phyloP scores from a whole-genome alignment of 2,797 vertebrate genomes.

The Knipowitschia caucasica region DNA sequence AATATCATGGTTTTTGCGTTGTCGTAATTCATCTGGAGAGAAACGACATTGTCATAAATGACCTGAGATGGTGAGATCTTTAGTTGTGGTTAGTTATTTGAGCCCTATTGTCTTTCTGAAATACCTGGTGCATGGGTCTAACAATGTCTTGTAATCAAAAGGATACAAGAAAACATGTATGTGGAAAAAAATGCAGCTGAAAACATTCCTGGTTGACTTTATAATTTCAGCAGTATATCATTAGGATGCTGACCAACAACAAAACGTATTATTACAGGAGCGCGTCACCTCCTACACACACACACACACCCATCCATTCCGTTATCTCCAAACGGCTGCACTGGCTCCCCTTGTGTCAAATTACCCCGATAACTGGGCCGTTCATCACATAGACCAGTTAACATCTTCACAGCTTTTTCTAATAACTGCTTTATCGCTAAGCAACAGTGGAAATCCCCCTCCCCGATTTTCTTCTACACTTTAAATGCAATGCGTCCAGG shows the following conservation, averaged over 20 bases:
- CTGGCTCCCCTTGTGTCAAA: constrained; percentile 37
- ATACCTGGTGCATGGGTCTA: too few relatives aligned
- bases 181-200: background rate
- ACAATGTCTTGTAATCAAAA: too few relatives aligned
- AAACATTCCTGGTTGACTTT: background rate
- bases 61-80: too few relatives aligned
- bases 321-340: constrained; percentile 16
- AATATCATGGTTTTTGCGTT: too few relatives aligned
- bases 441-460: constrained; percentile 46
- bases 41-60: too few relatives aligned
- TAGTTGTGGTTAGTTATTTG: too few relatives aligned
- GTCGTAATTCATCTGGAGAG: too few relatives aligned
- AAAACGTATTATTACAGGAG: constrained; percentile 23
- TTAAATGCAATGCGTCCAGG: constrained; percentile 38
- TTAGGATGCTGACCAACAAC: constrained; percentile 8
- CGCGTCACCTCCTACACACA: constrained; percentile 4
- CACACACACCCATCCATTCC: constrained; percentile 19
- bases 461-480: constrained; percentile 17
- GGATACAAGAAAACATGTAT: too few relatives aligned
- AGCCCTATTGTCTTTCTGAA: too few relatives aligned
- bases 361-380: constrained; percentile 57
- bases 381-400: constrained; percentile 55
- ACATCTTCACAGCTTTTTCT: constrained; percentile 57
- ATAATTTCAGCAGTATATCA: constrained; percentile 2
- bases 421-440: constrained; percentile 63